Conservation (phyloP, 2,113 vertebrate genomes). For the Malurus elegans region DNA sequence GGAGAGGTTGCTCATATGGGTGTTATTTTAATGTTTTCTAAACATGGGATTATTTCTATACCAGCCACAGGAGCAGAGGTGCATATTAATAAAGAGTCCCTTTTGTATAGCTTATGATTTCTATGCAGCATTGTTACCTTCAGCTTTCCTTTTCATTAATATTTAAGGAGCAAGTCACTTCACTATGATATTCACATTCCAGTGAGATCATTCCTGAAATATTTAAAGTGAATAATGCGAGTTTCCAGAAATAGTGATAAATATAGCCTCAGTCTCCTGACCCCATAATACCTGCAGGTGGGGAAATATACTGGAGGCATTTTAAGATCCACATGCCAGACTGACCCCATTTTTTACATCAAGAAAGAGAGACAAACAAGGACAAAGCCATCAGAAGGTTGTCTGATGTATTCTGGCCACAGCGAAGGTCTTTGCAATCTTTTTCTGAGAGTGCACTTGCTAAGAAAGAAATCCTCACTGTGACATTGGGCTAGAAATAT, state of each 20-base stretch:
- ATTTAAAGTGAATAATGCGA: constrained; percentile 39
- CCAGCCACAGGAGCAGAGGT: not conserved
- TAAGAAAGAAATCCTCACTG: not conserved
- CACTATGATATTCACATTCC: not conserved
- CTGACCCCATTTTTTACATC: constrained; percentile 34
- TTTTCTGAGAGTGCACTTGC: not conserved
- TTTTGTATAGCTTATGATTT: not conserved
- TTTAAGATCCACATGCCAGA: constrained; percentile 19
- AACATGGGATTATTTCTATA: not conserved
- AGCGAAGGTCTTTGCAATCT: not conserved
- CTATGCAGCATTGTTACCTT: constrained; percentile 14
- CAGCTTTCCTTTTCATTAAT: constrained; percentile 38
- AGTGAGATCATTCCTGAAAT: constrained; percentile 43
- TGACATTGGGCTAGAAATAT: not conserved
- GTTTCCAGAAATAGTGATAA: constrained; percentile 44
- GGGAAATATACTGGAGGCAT: constrained; percentile 31
- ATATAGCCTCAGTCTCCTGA: not conserved
- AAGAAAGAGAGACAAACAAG: constrained; percentile 23
- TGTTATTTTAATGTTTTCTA: not conserved
- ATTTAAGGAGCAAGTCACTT: constrained; percentile 38
- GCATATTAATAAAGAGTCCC: not conserved
- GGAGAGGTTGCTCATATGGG: not conserved
- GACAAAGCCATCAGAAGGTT: constrained; percentile 44
- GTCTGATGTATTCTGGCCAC: constrained; percentile 32
- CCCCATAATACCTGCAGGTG: not conserved